Percentiles rank a stretch among this genome's conserved stretches.
Evolutionary conservation across 2,113 vertebrate genomes (phyloP).

Genomic region (Cairina moschata): DNA sequence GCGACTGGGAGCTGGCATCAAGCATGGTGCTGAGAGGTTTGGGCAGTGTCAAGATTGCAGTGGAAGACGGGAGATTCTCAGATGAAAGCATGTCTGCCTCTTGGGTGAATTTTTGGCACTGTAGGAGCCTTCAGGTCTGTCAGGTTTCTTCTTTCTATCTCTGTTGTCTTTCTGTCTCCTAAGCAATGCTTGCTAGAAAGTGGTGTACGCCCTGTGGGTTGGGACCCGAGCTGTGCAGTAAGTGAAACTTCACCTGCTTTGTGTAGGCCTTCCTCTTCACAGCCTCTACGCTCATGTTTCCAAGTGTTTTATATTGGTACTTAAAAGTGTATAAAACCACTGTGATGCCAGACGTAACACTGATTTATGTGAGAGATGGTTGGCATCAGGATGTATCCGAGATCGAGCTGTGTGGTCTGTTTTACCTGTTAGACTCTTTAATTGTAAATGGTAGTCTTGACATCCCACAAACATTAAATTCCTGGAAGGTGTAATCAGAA

Average conservation of each 20-base stretch:
- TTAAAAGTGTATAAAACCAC: neutral
- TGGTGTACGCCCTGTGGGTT: neutral
- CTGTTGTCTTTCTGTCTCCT: neutral
- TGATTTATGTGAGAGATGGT: neutral
- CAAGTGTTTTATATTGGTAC: neutral
- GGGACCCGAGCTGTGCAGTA: neutral
- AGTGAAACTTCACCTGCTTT: neutral
- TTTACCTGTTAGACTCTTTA: neutral
- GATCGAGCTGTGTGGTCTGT: neutral
- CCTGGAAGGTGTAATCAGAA: conserved; percentile 26
- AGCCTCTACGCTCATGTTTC: neutral
- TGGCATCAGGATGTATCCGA: neutral
- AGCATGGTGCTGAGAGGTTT: neutral
- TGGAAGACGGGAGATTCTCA: neutral
- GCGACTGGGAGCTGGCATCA: neutral
- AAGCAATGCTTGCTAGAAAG: neutral
- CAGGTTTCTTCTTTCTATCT: neutral
- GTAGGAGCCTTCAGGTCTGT: neutral
- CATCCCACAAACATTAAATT: neutral
- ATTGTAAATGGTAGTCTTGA: neutral
- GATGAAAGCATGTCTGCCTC: neutral
- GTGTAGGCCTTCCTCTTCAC: accelerated
- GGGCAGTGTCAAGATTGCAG: neutral
- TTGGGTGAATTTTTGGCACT: neutral
- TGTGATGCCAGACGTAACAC: neutral